Conservation (phyloP, 2,888 invertebrate genomes). For the Athrips mouffetella region DNA sequence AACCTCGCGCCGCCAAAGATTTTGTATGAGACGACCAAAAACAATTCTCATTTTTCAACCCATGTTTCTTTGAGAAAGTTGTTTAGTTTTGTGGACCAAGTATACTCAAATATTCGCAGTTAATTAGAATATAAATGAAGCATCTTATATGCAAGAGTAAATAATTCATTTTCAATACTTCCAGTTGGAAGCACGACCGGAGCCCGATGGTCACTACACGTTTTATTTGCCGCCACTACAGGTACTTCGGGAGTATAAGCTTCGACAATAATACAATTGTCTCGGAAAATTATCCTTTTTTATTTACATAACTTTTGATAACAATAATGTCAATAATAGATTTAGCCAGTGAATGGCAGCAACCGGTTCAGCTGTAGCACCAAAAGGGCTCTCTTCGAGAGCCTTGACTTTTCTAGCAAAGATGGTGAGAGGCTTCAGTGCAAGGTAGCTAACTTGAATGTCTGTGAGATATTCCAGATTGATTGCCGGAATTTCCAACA, state of each 20-base stretch:
- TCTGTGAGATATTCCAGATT: constrained; percentile 49
- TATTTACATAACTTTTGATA: background rate
- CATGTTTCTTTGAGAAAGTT: no score
- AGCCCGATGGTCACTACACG: constrained; percentile 48
- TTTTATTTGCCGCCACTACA: constrained; percentile 56
- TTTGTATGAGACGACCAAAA: no score
- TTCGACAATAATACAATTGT: background rate
- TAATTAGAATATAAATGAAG: no score
- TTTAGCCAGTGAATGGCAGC: background rate
- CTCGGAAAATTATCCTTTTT: background rate
- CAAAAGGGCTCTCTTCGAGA: constrained; percentile 22
- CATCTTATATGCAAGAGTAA: no score
- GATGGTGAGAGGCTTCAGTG: constrained; percentile 50
- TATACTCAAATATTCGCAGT: no score
- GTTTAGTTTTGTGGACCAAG: no score
- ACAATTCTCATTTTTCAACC: no score
- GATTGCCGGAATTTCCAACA: constrained; percentile 48
- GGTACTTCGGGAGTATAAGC: constrained; percentile 16
- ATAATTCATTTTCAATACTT: constrained; percentile 30
- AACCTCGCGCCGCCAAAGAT: no score
- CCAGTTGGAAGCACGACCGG: constrained; percentile 52
- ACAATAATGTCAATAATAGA: background rate
- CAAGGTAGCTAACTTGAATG: constrained; percentile 45
- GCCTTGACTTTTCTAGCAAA: constrained; percentile 46
- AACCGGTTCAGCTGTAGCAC: background rate